These are phyloP conservation scores for Parotocinclus haroldoi DNA, from an alignment of 2,797 vertebrate genomes.

Conservation along the genomic window DNA sequence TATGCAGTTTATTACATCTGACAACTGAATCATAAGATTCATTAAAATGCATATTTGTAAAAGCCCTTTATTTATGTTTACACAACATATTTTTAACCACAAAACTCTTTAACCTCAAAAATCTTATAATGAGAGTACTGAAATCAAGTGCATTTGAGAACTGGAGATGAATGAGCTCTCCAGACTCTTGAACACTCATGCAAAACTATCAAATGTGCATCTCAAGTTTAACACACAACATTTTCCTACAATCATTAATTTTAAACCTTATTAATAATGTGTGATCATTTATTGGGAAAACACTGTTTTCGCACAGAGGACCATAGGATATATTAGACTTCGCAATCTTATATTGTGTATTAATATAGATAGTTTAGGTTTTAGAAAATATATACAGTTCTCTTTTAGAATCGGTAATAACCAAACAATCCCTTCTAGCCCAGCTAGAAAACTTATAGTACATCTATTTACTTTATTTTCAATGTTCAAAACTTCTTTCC, in stretches of 20 bases:
- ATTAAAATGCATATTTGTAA: constrained; percentile 53
- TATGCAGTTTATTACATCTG: constrained; percentile 56
- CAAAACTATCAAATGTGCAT: constrained; percentile 37
- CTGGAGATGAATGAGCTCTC: constrained; percentile 56
- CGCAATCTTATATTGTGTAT: constrained; percentile 32
- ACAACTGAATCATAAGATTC: constrained; percentile 53
- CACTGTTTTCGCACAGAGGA: constrained; percentile 8
- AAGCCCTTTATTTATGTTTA: constrained; percentile 55
- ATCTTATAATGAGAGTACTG: constrained; percentile 36
- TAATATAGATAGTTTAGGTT: constrained; percentile 37
- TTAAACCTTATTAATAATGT: too few relatives aligned
- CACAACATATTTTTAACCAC: constrained; percentile 54
- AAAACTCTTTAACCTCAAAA: constrained; percentile 59
- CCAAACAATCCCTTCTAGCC: constrained; percentile 57
- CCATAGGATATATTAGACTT: neutral
- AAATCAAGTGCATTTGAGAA: constrained; percentile 43
- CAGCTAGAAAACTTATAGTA: constrained; percentile 62
- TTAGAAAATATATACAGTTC: constrained; percentile 52
- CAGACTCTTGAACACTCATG: constrained; percentile 43
- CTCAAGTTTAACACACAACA: constrained; percentile 22
- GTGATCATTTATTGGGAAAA: neutral
- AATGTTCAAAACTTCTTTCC: constrained; percentile 28
- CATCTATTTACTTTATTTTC: constrained; percentile 28
- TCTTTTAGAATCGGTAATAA: constrained; percentile 19
- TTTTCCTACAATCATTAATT: neutral